Evolutionary conservation across 2,113 vertebrate species (phyloP).

Genomic region (Motacilla tschutschensis): DNA sequence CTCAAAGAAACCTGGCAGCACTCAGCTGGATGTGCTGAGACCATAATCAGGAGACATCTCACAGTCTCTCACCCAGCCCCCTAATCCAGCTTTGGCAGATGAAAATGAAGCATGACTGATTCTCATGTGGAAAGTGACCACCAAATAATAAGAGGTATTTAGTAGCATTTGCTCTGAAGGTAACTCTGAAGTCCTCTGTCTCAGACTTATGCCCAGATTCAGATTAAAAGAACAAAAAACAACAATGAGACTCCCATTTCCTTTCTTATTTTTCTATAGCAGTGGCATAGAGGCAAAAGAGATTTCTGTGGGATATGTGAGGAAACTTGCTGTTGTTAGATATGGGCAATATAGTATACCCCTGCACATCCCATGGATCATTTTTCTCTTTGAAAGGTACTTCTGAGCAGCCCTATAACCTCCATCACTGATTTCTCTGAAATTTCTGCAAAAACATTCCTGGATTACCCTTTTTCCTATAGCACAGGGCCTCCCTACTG

Average conservation of each 20-base stretch:
- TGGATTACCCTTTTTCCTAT: background rate
- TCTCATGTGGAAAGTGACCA: background rate
- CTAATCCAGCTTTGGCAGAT: background rate
- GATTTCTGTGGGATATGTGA: background rate
- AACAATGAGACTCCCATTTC: background rate
- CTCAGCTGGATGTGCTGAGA: background rate
- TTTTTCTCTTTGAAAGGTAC: background rate
- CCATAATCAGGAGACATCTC: background rate
- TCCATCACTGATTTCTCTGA: background rate
- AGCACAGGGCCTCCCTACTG: background rate
- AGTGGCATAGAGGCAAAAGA: background rate
- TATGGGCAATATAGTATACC: background rate
- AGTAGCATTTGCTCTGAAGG: background rate
- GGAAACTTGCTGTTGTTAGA: background rate
- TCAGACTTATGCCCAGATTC: background rate
- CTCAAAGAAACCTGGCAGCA: background rate
- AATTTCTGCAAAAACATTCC: background rate
- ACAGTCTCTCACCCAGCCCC: background rate
- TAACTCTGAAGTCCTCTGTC: background rate
- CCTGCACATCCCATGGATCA: fast-evolving
- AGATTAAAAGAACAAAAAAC: background rate
- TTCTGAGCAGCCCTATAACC: background rate
- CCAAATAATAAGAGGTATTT: background rate
- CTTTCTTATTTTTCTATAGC: background rate
- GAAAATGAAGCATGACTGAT: background rate